A percentile compares a stretch with the other conserved stretches of the same genome.
Conservation (phyloP, 2,797 vertebrate species). For the Thunnus albacares region DNA sequence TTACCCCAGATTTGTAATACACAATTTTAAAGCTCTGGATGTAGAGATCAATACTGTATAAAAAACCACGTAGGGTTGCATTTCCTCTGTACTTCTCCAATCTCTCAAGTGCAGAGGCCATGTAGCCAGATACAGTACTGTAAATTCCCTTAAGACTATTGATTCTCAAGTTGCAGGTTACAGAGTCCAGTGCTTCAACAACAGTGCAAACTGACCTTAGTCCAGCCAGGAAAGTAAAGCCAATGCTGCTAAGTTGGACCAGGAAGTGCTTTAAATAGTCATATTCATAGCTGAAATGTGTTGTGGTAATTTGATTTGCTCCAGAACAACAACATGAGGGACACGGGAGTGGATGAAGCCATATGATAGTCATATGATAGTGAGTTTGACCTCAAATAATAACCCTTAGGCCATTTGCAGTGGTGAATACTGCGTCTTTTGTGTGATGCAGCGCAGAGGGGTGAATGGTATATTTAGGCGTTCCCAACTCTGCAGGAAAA, state of each 20-base stretch:
- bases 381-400: slow-evolving; percentile 16
- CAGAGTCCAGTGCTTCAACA: slow-evolving; percentile 50
- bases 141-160: slow-evolving; percentile 76
- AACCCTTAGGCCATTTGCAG: slow-evolving; percentile 22
- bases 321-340: slow-evolving; percentile 50
- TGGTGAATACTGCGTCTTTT: slow-evolving; percentile 61
- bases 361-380: slow-evolving; percentile 68
- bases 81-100: slow-evolving; percentile 74
- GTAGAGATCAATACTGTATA: slow-evolving; percentile 69
- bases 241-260: slow-evolving; percentile 23
- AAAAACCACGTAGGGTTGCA: slow-evolving; percentile 68
- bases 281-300: slow-evolving; percentile 43
- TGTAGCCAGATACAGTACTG: slow-evolving; percentile 72
- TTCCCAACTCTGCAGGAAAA: not conserved
- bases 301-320: slow-evolving; percentile 62
- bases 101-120: slow-evolving; percentile 75
- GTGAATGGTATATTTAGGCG: not conserved
- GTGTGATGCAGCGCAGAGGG: slow-evolving; percentile 26
- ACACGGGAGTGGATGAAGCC: not conserved
- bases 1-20: slow-evolving; percentile 47
- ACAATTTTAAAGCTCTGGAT: slow-evolving; percentile 52
- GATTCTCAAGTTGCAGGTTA: slow-evolving; percentile 67
- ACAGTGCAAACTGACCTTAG: slow-evolving; percentile 47
- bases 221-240: slow-evolving; percentile 38
- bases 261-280: slow-evolving; percentile 49